These are phyloP conservation scores for Halichondria panicea DNA, from an alignment of 37 sponge, comb jelly and placozoan genomes.

Conservation along the genomic window DNA sequence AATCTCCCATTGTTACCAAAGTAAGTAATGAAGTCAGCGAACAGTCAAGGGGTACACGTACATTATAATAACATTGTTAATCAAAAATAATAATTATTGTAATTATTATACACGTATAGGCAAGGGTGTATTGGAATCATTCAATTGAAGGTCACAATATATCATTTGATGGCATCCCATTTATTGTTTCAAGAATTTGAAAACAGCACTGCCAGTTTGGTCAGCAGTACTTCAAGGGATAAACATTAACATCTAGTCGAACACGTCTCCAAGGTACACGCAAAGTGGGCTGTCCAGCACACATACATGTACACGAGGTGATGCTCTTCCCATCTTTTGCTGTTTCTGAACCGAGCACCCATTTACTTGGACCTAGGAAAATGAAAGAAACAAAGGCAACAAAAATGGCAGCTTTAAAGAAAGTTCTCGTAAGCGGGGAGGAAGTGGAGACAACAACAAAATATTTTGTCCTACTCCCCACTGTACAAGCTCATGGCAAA, in stretches of 20 bases:
- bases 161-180: not conserved
- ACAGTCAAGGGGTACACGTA: too few relatives aligned
- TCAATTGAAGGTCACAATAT: not conserved
- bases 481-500: constrained; percentile 13
- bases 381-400: not conserved
- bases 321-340: constrained; percentile 5
- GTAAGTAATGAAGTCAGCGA: too few relatives aligned
- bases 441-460: constrained; percentile 1
- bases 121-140: not conserved
- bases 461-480: constrained; percentile 15
- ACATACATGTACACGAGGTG: not conserved
- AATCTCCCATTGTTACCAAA: too few relatives aligned
- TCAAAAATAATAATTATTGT: too few relatives aligned
- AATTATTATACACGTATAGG: not conserved
- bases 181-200: not conserved
- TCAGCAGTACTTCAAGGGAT: not conserved
- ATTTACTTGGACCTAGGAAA: constrained; percentile 12
- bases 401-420: not conserved
- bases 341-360: not conserved
- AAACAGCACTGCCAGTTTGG: constrained; percentile 6
- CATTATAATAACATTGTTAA: too few relatives aligned
- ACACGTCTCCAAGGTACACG: not conserved
- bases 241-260: not conserved
- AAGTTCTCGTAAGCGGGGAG: constrained; percentile 1
- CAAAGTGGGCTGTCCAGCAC: constrained; percentile 36